Evolutionary conservation across 2,888 invertebrate genomes (phyloP).

Genomic region (Cheilosia grossa): DNA sequence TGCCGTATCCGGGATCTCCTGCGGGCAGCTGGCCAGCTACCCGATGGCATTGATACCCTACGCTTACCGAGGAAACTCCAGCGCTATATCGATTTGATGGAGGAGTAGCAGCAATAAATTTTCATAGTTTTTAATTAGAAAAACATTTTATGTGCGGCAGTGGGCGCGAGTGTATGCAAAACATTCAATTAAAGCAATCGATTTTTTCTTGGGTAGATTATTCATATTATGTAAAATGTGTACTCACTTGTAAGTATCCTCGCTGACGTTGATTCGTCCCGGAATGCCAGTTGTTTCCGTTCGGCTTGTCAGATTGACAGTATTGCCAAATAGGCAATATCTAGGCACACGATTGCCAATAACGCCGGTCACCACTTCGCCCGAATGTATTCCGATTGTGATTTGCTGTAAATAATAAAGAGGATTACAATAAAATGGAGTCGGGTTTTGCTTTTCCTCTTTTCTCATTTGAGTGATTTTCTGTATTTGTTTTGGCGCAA

Average conservation of each 20-base stretch:
- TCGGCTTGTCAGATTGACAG: conserved; percentile 95
- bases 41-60: conserved; percentile 88
- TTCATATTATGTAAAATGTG: neutral
- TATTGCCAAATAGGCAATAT: conserved; percentile 96
- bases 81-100: conserved; percentile 89
- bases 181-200: conserved; percentile 1
- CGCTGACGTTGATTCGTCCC: conserved; percentile 95
- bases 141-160: neutral
- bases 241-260: conserved; percentile 93
- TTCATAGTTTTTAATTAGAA: conserved; percentile 44
- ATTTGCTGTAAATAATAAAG: conserved; percentile 87
- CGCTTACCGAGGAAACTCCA: conserved; percentile 87
- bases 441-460: neutral
- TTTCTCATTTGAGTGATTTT: neutral
- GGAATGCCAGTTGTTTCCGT: conserved; percentile 96
- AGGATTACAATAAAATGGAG: conserved; percentile 36
- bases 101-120: conserved; percentile 82
- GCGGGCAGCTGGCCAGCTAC: conserved; percentile 88
- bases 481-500: neutral
- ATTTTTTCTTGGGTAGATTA: neutral
- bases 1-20: conserved; percentile 88
- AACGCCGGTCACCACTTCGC: conserved; percentile 97
- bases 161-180: neutral
- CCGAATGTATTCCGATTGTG: conserved; percentile 96
- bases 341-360: conserved; percentile 97